Conservation (phyloP, 2,888 invertebrate genomes). For the Salpingus planirostris region DNA sequence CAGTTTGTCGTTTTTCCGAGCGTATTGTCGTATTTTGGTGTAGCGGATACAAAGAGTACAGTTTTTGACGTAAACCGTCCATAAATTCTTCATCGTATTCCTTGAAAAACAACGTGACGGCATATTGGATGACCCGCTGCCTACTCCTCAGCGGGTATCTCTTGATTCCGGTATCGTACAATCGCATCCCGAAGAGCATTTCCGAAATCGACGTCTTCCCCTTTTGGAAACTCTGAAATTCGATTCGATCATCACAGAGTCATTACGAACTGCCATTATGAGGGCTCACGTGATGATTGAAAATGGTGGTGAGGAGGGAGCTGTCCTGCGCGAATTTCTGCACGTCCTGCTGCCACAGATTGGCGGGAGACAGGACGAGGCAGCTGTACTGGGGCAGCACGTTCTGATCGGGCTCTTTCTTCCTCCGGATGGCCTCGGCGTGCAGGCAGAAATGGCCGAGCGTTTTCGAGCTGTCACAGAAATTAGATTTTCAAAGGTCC, state of each 20-base stretch:
- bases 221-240: constrained; percentile 65
- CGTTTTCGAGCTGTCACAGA: constrained; percentile 60
- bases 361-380: constrained; percentile 84
- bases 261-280: not conserved
- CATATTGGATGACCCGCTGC: constrained; percentile 80
- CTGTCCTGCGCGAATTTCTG: constrained; percentile 71
- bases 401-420: constrained; percentile 43
- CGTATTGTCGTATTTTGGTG: constrained; percentile 44
- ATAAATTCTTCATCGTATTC: constrained; percentile 72
- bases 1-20: constrained; percentile 12
- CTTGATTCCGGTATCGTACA: constrained; percentile 85
- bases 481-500: constrained; percentile 23
- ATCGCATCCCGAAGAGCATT: constrained; percentile 85
- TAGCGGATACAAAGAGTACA: constrained; percentile 62
- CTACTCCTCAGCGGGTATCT: constrained; percentile 77
- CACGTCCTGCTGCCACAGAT: constrained; percentile 83
- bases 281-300: constrained; percentile 65
- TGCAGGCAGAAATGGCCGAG: constrained; percentile 78
- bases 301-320: constrained; percentile 72
- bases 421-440: constrained; percentile 67
- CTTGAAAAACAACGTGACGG: constrained; percentile 78
- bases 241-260: not conserved
- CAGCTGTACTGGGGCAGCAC: constrained; percentile 88
- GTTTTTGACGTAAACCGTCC: constrained; percentile 60
- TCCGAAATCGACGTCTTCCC: constrained; percentile 78